phyloP scores from a whole-genome alignment of 1,140 invertebrate species.

The Nomia melanderi region DNA sequence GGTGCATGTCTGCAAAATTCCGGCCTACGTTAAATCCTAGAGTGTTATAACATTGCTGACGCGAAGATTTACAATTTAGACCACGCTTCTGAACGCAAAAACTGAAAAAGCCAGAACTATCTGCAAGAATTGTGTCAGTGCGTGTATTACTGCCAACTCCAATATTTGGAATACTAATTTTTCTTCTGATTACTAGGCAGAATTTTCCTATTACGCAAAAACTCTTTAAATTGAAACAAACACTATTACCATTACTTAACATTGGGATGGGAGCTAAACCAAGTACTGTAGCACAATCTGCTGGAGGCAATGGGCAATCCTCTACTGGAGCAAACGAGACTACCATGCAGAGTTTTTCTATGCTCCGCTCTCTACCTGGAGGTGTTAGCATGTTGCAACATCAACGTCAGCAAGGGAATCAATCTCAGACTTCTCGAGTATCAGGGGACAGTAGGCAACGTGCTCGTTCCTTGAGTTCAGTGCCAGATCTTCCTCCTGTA shows the following conservation, averaged over 20 bases:
- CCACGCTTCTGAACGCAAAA: not conserved
- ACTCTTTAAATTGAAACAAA: not conserved
- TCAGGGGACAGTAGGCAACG: conserved; percentile 87
- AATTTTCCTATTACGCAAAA: conserved; percentile 29
- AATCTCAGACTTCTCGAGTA: conserved; percentile 82
- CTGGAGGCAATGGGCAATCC: conserved; percentile 86
- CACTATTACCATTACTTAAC: conserved; percentile 29
- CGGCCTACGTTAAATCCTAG: conserved; percentile 70
- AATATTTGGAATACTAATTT: conserved; percentile 36
- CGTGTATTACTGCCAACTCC: conserved; percentile 60
- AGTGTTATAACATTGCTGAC: conserved; percentile 48
- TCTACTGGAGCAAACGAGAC: conserved; percentile 88
- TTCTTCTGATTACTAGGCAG: conserved; percentile 14
- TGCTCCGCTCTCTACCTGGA: conserved; percentile 87
- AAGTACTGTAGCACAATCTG: conserved; percentile 89
- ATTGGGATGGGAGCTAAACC: conserved; percentile 90
- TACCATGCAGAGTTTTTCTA: conserved; percentile 85
- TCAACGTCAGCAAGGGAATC: conserved; percentile 71
- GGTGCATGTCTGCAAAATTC: conserved; percentile 63
- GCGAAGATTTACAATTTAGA: conserved; percentile 16
- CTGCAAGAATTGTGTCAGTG: conserved; percentile 55
- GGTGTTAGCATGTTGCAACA: conserved; percentile 78
- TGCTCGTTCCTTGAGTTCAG: conserved; percentile 90
- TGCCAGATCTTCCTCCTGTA: conserved; percentile 85
- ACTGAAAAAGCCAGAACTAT: conserved; percentile 23